Percentiles rank a stretch among this genome's conserved stretches.
Conservation (phyloP, 2,797 vertebrate species). For the Neosilurus hyrtlii region DNA sequence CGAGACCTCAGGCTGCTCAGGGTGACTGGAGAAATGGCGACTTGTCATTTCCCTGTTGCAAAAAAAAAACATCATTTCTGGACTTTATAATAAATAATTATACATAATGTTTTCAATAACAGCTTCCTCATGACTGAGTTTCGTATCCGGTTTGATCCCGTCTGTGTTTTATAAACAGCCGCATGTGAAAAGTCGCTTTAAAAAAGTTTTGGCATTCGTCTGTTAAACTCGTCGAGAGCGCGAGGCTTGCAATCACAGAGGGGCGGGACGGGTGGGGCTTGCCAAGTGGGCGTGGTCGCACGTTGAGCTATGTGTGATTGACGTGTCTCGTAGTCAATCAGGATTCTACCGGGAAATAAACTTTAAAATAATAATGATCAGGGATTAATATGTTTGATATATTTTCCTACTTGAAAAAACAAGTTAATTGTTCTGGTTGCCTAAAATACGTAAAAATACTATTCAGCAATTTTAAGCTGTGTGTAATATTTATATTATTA, state of each 20-base stretch:
- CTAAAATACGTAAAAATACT: background rate
- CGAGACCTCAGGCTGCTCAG: background rate
- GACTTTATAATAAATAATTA: background rate
- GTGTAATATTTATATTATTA: background rate
- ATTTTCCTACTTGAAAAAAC: background rate
- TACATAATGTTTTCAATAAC: no score
- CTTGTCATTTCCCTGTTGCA: constrained; percentile 21
- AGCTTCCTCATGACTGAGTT: background rate
- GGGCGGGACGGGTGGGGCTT: background rate
- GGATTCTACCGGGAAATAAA: background rate
- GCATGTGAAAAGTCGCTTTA: background rate
- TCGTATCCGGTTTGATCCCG: no score
- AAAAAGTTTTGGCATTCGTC: constrained; percentile 48
- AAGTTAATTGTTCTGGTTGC: background rate
- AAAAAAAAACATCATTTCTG: background rate
- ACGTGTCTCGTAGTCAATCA: background rate
- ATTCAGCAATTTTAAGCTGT: background rate
- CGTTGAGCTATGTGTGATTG: background rate
- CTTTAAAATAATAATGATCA: no score
- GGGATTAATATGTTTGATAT: background rate
- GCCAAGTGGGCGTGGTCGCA: background rate
- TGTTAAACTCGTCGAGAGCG: constrained; percentile 44
- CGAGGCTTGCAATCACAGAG: constrained; percentile 23
- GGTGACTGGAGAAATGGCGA: constrained; percentile 36
- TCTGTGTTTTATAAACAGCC: background rate